Base-by-base conservation (phyloP, 1,140 invertebrate genomes). In the Arctopsyche grandis region DNA sequence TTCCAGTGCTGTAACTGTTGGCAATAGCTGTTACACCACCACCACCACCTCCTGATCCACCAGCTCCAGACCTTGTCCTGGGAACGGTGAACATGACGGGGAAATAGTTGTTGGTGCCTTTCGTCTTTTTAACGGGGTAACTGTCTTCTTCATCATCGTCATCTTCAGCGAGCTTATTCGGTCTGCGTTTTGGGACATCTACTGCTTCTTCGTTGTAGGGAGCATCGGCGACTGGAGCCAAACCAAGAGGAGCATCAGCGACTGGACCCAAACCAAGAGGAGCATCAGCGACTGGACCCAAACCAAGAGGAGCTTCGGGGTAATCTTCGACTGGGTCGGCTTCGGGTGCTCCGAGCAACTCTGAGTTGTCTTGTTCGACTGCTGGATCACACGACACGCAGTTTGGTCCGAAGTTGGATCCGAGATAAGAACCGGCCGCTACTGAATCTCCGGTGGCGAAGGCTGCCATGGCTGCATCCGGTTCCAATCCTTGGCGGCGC, bases 1-100 rank as follows among this genome's bases (percentile, higher is more conserved):
- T 89, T 16, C 91, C 92, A 26, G 90, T 92, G 87, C 91, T 93
- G 85, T 91, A 92, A 69, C 91, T 92, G 85, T 92, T 92, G 66
- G 92, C 92, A 48, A 92, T 90, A 52, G 91, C 91, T 9, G 91
- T 92, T n/a, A 89, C 89, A 16, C 87, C 86, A 52, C 85, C 86
- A 38, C 80, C 83, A 75, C 88, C 89, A 24, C 89, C 89, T 0
- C 85, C 85, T n/a, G n/a, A n/a, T 9, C 70, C 80, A 9, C 87
- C 85, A 29, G 84, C 84, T 14, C 81, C 69, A 0, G 83, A 79
- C 0, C 85, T 84, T 12, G 86, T n/a, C 86, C 85, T 16, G 85
- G 85, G 79, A 82, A 87, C 0, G 88, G 86, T 86, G 74, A 92
- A 92, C 82, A 90, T 88, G 83, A 92, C 90, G 4, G 91, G 91